A percentile compares a stretch with the other conserved stretches of the same genome.
phyloP scores from a whole-genome alignment of 2,113 vertebrate genomes.

The Siniperca chuatsi region DNA sequence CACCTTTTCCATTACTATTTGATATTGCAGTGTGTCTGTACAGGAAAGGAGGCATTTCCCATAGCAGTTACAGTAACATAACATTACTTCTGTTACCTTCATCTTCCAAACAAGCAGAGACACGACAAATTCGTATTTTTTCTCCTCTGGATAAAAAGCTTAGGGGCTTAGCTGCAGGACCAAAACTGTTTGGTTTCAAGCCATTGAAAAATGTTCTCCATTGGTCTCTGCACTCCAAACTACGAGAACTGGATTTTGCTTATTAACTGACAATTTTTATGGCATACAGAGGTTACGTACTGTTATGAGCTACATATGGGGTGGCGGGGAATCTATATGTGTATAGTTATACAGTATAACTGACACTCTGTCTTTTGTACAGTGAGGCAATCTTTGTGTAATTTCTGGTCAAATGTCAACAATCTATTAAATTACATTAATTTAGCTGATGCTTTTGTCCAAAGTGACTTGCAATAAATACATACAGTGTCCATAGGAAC shows the following conservation, averaged over 20 bases:
- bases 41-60: background rate
- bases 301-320: background rate
- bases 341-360: background rate
- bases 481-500: background rate
- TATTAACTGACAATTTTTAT: background rate
- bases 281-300: background rate
- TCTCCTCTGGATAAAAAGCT: background rate
- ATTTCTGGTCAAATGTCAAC: background rate
- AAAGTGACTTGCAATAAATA: background rate
- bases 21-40: background rate
- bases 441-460: background rate
- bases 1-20: background rate
- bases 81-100: background rate
- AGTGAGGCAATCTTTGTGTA: background rate
- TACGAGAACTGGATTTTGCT: background rate
- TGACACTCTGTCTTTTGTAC: background rate
- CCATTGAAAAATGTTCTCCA: background rate
- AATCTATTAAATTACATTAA: background rate
- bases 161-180: background rate
- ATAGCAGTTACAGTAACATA: background rate
- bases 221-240: background rate
- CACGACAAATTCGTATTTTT: background rate
- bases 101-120: conserved; percentile 9
- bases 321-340: background rate
- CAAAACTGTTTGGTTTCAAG: conserved; percentile 1